These are phyloP conservation scores for Ostrea denselamellosa DNA, from an alignment of 1,140 invertebrate species.

Conservation along the genomic window DNA sequence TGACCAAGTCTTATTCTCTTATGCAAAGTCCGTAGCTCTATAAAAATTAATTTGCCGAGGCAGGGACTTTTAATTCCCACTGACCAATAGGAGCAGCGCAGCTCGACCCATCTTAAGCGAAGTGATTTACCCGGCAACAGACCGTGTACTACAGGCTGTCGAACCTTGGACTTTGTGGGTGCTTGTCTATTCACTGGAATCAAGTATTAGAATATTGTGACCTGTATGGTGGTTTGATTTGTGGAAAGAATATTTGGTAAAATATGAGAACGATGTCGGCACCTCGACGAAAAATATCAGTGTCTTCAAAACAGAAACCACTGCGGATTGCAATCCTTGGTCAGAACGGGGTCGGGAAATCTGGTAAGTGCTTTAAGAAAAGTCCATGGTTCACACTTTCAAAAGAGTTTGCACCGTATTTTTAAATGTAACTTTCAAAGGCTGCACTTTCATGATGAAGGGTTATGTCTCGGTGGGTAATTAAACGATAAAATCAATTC, in stretches of 20 bases:
- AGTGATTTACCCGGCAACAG: neutral
- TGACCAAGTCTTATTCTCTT: neutral
- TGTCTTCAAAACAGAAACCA: constrained; percentile 55
- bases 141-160: neutral
- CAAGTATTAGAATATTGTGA: neutral
- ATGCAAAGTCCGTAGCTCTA: constrained; percentile 3
- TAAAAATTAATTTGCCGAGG: constrained; percentile 10
- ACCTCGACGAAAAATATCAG: constrained; percentile 61
- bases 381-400: too few species aligned
- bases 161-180: neutral
- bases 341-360: constrained; percentile 69
- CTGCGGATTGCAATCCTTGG: constrained; percentile 65
- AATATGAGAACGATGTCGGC: constrained; percentile 56
- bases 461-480: too few species aligned
- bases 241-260: neutral
- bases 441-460: too few species aligned
- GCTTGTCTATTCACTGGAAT: neutral
- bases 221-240: neutral
- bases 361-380: constrained; percentile 58
- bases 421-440: too few species aligned
- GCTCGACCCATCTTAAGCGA: neutral
- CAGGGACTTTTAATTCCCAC: constrained; percentile 11
- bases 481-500: too few species aligned
- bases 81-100: constrained; percentile 19
- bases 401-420: too few species aligned